phyloP scores from a whole-genome alignment of 2,888 invertebrate genomes.

The Plebejus melissa region DNA sequence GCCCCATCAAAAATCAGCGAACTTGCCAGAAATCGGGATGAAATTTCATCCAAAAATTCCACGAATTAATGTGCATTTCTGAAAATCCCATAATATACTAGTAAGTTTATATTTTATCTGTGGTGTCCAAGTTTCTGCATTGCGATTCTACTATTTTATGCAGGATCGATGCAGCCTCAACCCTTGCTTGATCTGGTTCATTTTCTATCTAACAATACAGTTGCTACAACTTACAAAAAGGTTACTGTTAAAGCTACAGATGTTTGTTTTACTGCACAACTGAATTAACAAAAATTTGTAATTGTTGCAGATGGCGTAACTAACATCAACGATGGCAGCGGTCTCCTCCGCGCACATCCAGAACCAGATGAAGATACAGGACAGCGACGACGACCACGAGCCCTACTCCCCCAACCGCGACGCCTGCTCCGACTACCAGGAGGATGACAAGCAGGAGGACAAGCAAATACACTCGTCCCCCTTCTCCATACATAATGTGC shows the following conservation, averaged over 20 bases:
- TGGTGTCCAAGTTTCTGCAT: no score
- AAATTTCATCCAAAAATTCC: conserved; percentile 5
- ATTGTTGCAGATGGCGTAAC: conserved; percentile 66
- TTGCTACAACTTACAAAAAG: no score
- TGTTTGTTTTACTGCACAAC: no score
- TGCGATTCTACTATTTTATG: no score
- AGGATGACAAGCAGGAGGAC: conserved; percentile 61
- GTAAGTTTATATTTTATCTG: no score
- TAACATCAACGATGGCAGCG: conserved; percentile 61
- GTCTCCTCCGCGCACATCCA: conserved; percentile 65
- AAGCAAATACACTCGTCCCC: conserved; percentile 59
- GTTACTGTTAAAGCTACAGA: no score
- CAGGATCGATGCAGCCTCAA: no score
- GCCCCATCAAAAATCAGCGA: not conserved
- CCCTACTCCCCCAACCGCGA: conserved; percentile 67
- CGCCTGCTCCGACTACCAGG: conserved; percentile 64
- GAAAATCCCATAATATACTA: no score
- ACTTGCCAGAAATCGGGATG: not conserved
- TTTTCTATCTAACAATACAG: no score
- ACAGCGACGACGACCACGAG: conserved; percentile 66
- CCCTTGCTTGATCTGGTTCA: no score
- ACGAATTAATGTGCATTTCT: not conserved
- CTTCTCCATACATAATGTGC: conserved; percentile 73
- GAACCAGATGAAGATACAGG: conserved; percentile 66
- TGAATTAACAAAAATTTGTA: conserved; percentile 27